A percentile compares a stretch with the other conserved stretches of the same genome.
These are phyloP conservation scores for Lagenorhynchus albirostris DNA, from an alignment of 2,113 vertebrate species.

Conservation along the genomic window DNA sequence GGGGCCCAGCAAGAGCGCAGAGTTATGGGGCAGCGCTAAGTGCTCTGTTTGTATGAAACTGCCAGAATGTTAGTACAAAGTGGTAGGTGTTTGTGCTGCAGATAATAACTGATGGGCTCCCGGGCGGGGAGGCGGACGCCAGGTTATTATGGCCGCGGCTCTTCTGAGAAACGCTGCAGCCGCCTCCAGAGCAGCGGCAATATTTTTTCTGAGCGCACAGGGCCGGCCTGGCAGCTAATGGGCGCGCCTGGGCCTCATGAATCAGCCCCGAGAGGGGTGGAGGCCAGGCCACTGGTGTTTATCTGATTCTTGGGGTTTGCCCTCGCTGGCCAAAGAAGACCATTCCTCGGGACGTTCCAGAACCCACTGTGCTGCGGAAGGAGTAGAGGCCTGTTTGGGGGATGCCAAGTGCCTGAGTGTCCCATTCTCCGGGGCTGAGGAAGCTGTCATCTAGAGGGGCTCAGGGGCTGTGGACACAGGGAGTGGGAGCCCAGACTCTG, in stretches of 20 bases:
- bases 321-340: constrained; percentile 38
- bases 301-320: constrained; percentile 84
- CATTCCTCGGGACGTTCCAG: constrained; percentile 77
- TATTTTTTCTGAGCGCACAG: constrained; percentile 86
- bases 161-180: constrained; percentile 90
- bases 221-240: constrained; percentile 81
- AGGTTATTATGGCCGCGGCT: constrained; percentile 87
- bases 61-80: constrained; percentile 95
- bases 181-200: constrained; percentile 83
- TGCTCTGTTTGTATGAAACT: constrained; percentile 94
- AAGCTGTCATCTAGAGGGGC: neutral
- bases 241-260: constrained; percentile 86
- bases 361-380: constrained; percentile 38
- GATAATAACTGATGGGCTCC: constrained; percentile 94
- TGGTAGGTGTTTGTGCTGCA: constrained; percentile 94
- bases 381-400: neutral
- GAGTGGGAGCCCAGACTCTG: accelerated
- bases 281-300: constrained; percentile 81
- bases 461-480: neutral
- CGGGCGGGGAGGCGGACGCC: constrained; percentile 87
- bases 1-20: constrained; percentile 84
- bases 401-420: constrained; percentile 4
- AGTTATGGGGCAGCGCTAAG: constrained; percentile 92
- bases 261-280: constrained; percentile 81
- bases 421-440: neutral